Evolutionary conservation across 2,797 vertebrate genomes (phyloP).

Genomic region (Oryzias dopingdopingensis): DNA sequence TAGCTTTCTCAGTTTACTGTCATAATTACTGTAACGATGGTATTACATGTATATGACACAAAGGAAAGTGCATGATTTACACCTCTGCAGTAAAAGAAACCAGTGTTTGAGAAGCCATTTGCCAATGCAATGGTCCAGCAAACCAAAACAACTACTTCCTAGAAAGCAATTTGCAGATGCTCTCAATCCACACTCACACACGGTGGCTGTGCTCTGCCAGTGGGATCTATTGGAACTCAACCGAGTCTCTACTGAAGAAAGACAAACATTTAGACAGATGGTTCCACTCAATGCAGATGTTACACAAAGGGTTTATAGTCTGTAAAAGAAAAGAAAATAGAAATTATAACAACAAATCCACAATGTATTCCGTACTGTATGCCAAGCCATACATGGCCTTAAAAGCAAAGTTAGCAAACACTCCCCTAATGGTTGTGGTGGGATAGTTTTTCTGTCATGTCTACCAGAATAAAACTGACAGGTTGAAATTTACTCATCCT

Average conservation of each 20-base stretch:
- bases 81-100: constrained; percentile 3
- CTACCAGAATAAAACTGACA: constrained; percentile 6
- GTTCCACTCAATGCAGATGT: constrained; percentile 26
- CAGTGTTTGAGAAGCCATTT: neutral
- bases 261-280: constrained; percentile 45
- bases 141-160: constrained; percentile 29
- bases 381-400: neutral
- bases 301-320: constrained; percentile 13
- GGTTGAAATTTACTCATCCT: constrained; percentile 6
- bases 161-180: constrained; percentile 30
- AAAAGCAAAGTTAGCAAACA: neutral
- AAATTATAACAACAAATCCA: constrained; percentile 11
- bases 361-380: neutral
- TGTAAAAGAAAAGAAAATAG: constrained; percentile 11
- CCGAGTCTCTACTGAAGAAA: constrained; percentile 29
- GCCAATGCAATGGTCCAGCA: constrained; percentile 10
- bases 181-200: constrained; percentile 22
- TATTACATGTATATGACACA: too few relatives aligned
- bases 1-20: too few relatives aligned
- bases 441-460: neutral
- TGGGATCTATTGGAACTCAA: constrained; percentile 18
- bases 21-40: too few relatives aligned
- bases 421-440: neutral
- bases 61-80: constrained; percentile 11
- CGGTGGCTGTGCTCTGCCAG: constrained; percentile 23